These are phyloP conservation scores for Gila robusta DNA, from an alignment of 2,797 vertebrate genomes.

Conservation along the genomic window DNA sequence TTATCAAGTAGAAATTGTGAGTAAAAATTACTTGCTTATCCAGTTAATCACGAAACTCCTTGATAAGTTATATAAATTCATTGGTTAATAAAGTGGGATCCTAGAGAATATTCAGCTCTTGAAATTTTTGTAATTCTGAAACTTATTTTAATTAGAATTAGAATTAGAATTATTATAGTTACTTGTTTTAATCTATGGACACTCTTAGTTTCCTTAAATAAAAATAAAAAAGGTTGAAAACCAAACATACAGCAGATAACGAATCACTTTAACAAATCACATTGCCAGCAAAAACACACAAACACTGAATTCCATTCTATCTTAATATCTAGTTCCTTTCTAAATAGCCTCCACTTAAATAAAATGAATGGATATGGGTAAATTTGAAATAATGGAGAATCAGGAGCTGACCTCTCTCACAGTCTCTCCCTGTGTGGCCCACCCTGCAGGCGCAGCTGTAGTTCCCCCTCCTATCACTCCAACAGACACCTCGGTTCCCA, in stretches of 20 bases:
- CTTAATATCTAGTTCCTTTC: constrained; percentile 20
- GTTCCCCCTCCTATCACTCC: constrained; percentile 85
- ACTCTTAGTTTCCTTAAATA: background rate
- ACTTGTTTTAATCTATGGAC: background rate
- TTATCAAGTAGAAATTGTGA: background rate
- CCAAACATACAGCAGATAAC: background rate
- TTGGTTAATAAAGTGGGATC: background rate
- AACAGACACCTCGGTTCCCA: constrained; percentile 90
- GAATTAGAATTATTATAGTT: background rate
- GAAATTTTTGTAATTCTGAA: background rate
- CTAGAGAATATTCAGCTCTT: too few relatives aligned
- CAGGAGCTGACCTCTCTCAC: constrained; percentile 86
- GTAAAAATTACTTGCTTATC: background rate
- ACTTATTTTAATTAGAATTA: background rate
- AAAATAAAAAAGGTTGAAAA: background rate
- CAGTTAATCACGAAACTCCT: background rate
- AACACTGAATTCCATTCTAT: constrained; percentile 1
- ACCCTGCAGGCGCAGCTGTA: constrained; percentile 94
- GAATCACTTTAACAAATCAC: background rate
- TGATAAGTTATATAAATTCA: background rate
- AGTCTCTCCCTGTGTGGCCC: constrained; percentile 94
- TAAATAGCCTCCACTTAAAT: constrained; percentile 6
- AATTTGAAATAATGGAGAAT: constrained; percentile 19
- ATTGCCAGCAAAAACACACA: constrained; percentile 15
- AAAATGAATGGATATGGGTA: constrained; percentile 22